Evolutionary conservation across 2,888 invertebrate genomes (phyloP).

Genomic region (Melanostoma mellinum): DNA sequence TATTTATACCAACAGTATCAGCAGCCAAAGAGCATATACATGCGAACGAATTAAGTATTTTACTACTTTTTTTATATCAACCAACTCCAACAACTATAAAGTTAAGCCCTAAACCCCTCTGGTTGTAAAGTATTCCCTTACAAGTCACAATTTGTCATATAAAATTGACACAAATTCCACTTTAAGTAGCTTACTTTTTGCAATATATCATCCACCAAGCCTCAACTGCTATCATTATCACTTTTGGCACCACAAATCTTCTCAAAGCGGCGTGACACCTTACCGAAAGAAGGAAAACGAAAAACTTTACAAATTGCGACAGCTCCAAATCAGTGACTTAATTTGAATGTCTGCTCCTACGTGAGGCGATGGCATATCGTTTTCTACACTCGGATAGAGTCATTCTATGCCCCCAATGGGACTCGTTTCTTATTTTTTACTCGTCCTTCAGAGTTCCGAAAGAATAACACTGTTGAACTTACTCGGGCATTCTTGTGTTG

Average conservation of each 20-base stretch:
- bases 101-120: too few species aligned
- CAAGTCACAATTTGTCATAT: too few species aligned
- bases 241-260: constrained; percentile 22
- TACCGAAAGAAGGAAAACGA: constrained; percentile 17
- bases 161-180: neutral
- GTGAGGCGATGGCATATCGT: constrained; percentile 9
- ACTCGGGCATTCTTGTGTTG: constrained; percentile 33
- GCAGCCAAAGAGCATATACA: too few species aligned
- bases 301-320: constrained; percentile 53
- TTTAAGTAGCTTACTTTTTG: constrained; percentile 4
- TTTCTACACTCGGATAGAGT: constrained; percentile 31
- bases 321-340: constrained; percentile 57
- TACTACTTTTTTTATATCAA: too few species aligned
- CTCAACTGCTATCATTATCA: constrained; percentile 39
- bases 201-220: constrained; percentile 37
- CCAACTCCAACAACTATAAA: too few species aligned
- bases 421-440: constrained; percentile 37
- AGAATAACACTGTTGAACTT: constrained; percentile 55
- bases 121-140: too few species aligned
- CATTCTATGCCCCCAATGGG: constrained; percentile 44
- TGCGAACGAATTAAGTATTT: too few species aligned
- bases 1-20: too few species aligned
- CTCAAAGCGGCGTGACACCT: constrained; percentile 18
- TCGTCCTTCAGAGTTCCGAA: constrained; percentile 17
- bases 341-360: constrained; percentile 46